phyloP scores from a whole-genome alignment of 2,113 vertebrate species.

The Muscicapa adusta region DNA sequence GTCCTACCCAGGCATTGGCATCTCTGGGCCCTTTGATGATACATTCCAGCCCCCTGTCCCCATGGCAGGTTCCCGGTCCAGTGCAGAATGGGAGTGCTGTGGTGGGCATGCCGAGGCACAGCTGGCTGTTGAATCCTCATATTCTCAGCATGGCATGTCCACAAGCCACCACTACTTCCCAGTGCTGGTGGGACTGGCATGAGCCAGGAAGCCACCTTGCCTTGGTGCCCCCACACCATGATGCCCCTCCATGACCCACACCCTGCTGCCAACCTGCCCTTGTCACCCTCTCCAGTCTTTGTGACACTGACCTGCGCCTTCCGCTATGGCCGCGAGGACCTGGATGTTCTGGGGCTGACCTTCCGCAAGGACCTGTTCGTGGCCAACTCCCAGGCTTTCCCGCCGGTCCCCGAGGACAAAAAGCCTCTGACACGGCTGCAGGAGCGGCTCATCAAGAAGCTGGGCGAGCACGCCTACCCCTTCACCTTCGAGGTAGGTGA shows the following conservation, averaged over 20 bases:
- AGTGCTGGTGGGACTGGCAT: background rate
- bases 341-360: constrained; percentile 93
- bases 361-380: constrained; percentile 95
- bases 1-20: background rate
- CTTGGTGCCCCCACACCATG: background rate
- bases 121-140: background rate
- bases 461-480: constrained; percentile 91
- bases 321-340: constrained; percentile 92
- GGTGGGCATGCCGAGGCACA: background rate
- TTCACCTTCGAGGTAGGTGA: constrained; percentile 88
- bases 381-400: constrained; percentile 88
- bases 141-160: background rate
- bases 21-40: background rate
- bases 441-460: constrained; percentile 92
- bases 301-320: constrained; percentile 95
- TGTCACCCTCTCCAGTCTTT: constrained; percentile 76
- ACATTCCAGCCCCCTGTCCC: background rate
- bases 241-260: background rate
- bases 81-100: background rate
- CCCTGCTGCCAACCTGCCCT: background rate
- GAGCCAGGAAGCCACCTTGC: background rate
- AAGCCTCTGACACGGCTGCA: constrained; percentile 87
- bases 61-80: fast-evolving
- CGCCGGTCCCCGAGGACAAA: constrained; percentile 81
- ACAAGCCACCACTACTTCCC: background rate